Base-by-base conservation (phyloP, 2,113 vertebrate species). In the Axis porcinus region DNA sequence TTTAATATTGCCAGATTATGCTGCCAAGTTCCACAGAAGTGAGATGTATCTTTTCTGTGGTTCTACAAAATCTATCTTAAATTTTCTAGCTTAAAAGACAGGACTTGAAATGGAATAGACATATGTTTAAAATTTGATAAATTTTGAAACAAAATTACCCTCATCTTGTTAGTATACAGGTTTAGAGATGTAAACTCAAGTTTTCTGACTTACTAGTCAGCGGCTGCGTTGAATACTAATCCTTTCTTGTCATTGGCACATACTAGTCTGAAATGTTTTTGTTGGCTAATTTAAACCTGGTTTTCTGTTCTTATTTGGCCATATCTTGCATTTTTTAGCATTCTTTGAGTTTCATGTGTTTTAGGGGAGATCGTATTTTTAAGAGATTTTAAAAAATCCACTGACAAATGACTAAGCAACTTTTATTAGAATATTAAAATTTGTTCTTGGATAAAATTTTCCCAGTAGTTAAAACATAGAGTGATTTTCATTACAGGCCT, bases 261-360 rank as follows among this genome's bases (percentile, higher is more conserved):
- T 84, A 62, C 58, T 97, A 33, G 52, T 45, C 70, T 86, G 64
- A 57, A 86, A 17, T 86, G 17, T 11, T 87, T 86, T 86, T 81
- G 57, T 70, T 87, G 96, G 74, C 60, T 90, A 30, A 45, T 47
- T 58, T 78, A 64, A 67, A 91, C 57, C n/a, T 86, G 85, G 67
- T 86, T 94, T 96, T 94, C 58, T 86, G 54, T 94, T 95, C 27
- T 2, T 83, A 52, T 92, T 83, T 95, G 86, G 17, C 43, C 6
- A 7, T 55, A 28, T 87, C 25, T 84, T 94, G 16, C 7, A 30
- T 79, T 92, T 91, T 82, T 95, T 6, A 94, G 28, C 40, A 40
- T 74, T 81, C 17, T 85, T 93, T 93, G 57, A 88, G 36, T 91
- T 93, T 97, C 62, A 33, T 91, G 45, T 86, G 33, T 91, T 54